Percentiles rank a stretch among this genome's conserved stretches.
Conservation (phyloP, 1,140 invertebrate species). For the Magallana ariakensis region DNA sequence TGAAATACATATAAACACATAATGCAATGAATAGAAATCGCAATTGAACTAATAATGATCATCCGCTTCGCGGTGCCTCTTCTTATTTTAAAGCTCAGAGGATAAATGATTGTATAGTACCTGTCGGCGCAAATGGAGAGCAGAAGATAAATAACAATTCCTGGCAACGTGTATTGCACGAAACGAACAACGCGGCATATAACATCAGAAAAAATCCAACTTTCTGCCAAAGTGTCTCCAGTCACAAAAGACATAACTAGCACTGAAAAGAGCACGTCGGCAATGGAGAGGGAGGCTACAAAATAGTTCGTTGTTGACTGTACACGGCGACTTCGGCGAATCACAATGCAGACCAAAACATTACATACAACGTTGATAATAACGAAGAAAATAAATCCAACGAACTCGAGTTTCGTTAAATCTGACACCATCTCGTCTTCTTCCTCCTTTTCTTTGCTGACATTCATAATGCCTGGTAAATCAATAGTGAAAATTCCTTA, state of each 20-base stretch:
- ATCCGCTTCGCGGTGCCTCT: constrained; percentile 71
- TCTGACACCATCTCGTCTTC: not conserved
- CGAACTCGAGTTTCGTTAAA: not conserved
- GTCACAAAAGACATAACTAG: constrained; percentile 64
- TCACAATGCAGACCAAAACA: constrained; percentile 72
- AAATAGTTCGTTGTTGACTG: constrained; percentile 77
- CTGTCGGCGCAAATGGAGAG: constrained; percentile 70
- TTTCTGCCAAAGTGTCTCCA: constrained; percentile 55
- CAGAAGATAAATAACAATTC: constrained; percentile 63
- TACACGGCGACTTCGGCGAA: constrained; percentile 70
- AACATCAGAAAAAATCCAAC: constrained; percentile 66
- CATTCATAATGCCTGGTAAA: not conserved
- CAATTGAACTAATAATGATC: constrained; percentile 62
- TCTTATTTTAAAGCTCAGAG: constrained; percentile 76
- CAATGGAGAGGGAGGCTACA: constrained; percentile 66
- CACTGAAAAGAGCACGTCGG: constrained; percentile 63
- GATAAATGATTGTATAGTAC: constrained; percentile 75
- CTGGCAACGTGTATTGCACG: constrained; percentile 62
- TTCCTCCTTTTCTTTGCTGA: not conserved
- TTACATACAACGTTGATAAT: constrained; percentile 67
- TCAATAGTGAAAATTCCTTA: too few relatives aligned
- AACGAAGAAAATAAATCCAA: constrained; percentile 58
- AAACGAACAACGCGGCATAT: constrained; percentile 71
- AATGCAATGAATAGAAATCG: constrained; percentile 57
- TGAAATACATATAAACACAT: constrained; percentile 64